A percentile compares a stretch with the other conserved stretches of the same genome.
Conservation (phyloP, 2,113 vertebrate species). For the Anhinga anhinga region DNA sequence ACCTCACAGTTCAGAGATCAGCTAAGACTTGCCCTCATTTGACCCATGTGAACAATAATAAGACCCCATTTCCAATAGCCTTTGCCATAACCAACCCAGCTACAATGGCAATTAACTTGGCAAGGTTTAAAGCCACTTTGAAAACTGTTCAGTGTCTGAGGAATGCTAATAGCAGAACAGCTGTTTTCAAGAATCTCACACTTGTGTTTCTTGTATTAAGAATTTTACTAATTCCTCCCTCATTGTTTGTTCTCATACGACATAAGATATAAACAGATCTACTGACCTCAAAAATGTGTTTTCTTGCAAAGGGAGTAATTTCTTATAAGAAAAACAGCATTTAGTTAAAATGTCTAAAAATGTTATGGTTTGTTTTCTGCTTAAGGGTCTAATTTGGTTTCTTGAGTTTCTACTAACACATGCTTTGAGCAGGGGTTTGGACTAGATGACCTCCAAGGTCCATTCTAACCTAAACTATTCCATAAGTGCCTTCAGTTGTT, state of each 20-base stretch:
- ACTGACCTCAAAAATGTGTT: slow-evolving; percentile 51
- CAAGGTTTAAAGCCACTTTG: slow-evolving; percentile 33
- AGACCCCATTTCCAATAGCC: slow-evolving; percentile 16
- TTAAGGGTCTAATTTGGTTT: slow-evolving; percentile 27
- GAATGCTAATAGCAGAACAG: slow-evolving; percentile 54
- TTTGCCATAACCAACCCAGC: slow-evolving; percentile 2
- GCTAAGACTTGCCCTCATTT: slow-evolving; percentile 22
- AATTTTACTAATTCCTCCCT: slow-evolving; percentile 48
- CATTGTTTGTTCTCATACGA: slow-evolving; percentile 53
- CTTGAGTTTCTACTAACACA: not conserved
- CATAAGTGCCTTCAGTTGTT: not conserved
- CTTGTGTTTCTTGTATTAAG: slow-evolving; percentile 31
- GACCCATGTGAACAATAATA: slow-evolving; percentile 21
- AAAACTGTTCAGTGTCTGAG: slow-evolving; percentile 25
- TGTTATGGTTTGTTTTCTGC: not conserved
- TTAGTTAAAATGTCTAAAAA: not conserved
- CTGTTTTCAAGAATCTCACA: slow-evolving; percentile 51
- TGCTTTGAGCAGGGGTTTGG: not conserved
- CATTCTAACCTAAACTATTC: not conserved
- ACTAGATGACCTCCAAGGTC: not conserved
- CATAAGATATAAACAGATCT: slow-evolving; percentile 46
- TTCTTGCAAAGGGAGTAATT: slow-evolving; percentile 17
- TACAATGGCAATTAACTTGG: slow-evolving; percentile 55
- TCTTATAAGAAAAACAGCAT: slow-evolving; percentile 17
- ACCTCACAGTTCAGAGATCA: slow-evolving; percentile 48